phyloP scores from a whole-genome alignment of 2,113 vertebrate genomes.

The Pollachius pollachius region DNA sequence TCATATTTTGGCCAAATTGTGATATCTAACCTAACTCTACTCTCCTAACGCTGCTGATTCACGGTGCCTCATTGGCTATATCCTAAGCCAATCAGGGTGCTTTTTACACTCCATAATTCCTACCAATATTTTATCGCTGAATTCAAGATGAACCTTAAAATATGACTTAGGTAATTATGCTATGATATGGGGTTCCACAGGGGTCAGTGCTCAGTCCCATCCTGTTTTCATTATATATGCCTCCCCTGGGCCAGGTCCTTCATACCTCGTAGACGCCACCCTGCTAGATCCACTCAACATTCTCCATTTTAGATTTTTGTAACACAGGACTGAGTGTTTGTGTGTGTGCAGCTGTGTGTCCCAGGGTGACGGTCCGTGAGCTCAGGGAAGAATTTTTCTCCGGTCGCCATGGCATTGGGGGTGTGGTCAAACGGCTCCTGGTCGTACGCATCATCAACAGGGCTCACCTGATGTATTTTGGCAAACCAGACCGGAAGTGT shows the following conservation, averaged over 20 bases:
- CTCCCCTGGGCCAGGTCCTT: no score
- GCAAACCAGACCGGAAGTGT: conserved; percentile 60
- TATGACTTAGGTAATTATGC: no score
- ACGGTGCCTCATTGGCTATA: no score
- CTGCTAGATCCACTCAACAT: background rate
- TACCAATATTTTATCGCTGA: no score
- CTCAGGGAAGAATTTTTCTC: conserved; percentile 44
- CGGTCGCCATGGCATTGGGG: conserved; percentile 2
- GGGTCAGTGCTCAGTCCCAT: background rate
- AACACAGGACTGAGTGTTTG: background rate
- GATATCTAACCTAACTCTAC: no score
- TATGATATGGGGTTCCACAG: background rate
- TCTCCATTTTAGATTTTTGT: background rate
- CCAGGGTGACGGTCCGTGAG: conserved; percentile 20
- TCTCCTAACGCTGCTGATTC: no score
- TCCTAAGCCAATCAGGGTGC: no score
- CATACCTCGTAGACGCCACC: background rate
- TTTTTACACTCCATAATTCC: no score
- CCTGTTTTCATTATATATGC: background rate
- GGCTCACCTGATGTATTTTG: conserved; percentile 71
- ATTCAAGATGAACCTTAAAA: no score
- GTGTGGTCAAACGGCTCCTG: conserved; percentile 34
- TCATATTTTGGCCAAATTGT: no score
- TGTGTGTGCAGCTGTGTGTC: background rate
- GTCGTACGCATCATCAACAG: conserved; percentile 68